phyloP scores from a whole-genome alignment of 2,888 invertebrate genomes.

The Noctua janthina region DNA sequence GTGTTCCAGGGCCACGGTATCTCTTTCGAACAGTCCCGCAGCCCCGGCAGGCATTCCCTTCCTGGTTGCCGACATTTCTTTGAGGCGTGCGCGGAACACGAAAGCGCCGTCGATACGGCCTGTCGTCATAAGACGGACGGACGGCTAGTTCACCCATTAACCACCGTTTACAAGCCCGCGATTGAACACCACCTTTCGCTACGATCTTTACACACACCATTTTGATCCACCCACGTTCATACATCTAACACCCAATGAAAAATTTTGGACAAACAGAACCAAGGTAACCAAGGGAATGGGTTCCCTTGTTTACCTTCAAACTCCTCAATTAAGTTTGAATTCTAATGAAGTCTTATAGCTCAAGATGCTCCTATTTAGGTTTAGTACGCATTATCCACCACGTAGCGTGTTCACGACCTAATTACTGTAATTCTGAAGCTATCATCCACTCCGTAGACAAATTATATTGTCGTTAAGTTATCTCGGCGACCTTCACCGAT shows the following conservation, averaged over 20 bases:
- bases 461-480: constrained; percentile 57
- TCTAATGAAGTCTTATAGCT: constrained; percentile 29
- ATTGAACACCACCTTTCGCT: too few species aligned
- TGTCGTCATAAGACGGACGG: too few species aligned
- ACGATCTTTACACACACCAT: background rate
- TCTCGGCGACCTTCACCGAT: constrained; percentile 58
- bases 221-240: background rate
- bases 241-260: background rate
- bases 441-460: constrained; percentile 50
- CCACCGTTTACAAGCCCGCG: too few species aligned
- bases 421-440: constrained; percentile 51
- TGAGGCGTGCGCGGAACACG: too few species aligned
- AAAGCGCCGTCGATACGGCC: too few species aligned
- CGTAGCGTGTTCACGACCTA: constrained; percentile 42
- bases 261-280: background rate
- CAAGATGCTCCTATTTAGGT: constrained; percentile 51
- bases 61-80: too few species aligned
- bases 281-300: too few species aligned
- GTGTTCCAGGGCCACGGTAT: too few species aligned
- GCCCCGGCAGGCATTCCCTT: too few species aligned
- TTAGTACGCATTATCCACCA: constrained; percentile 35
- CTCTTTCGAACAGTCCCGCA: too few species aligned
- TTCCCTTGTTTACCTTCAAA: constrained; percentile 7
- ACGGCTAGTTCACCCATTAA: too few species aligned
- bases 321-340: constrained; percentile 33